Conservation (phyloP, 1,140 invertebrate genomes). For the Meloidogyne floridensis region DNA sequence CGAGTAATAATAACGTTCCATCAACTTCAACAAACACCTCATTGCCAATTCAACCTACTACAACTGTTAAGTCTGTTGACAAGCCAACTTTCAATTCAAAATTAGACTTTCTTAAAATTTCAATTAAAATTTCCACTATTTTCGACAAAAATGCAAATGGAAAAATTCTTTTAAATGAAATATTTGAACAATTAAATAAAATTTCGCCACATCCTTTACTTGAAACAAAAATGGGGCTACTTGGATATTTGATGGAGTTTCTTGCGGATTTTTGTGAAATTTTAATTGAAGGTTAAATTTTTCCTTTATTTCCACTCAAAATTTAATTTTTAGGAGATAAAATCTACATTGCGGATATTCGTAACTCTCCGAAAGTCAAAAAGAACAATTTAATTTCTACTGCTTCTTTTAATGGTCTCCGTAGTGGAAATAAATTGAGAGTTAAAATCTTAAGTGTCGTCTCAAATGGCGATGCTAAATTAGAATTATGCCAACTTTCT, state of each 20-base stretch:
- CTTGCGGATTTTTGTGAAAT: not conserved
- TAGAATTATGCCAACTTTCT: constrained; percentile 1
- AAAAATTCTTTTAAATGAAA: not conserved
- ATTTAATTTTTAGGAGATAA: not conserved
- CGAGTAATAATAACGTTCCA: not conserved
- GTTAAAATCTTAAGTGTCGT: not conserved
- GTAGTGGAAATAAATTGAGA: not conserved
- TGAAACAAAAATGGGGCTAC: not conserved
- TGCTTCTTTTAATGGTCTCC: not conserved
- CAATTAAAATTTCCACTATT: not conserved
- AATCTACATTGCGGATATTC: not conserved
- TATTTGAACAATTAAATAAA: constrained; percentile 1
- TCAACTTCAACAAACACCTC: not conserved
- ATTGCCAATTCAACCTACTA: not conserved
- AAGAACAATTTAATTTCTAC: not conserved
- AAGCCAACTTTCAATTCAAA: not conserved
- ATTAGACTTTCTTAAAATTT: constrained; percentile 7
- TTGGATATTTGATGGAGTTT: not conserved
- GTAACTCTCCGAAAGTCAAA: not conserved
- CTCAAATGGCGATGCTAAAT: not conserved
- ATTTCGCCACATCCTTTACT: not conserved
- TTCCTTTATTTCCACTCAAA: too few relatives aligned
- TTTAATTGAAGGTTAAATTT: not conserved
- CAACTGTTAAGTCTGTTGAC: not conserved
- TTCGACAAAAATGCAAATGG: not conserved